Base-by-base conservation (phyloP, 2,797 vertebrate species). In the Notoglanidium macrostoma region DNA sequence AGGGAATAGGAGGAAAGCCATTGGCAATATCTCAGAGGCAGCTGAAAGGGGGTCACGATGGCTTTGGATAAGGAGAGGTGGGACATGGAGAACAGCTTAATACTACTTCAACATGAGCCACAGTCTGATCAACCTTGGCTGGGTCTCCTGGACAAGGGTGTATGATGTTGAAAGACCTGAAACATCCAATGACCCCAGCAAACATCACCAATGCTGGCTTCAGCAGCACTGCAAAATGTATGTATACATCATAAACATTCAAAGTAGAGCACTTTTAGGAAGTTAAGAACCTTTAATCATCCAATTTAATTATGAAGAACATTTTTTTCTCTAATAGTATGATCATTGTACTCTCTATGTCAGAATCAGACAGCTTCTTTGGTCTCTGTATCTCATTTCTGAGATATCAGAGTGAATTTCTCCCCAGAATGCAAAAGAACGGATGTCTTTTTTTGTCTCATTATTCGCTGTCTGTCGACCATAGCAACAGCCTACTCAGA, bases 341-440 rank as follows among this genome's bases (percentile, higher is more conserved):
- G 35, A 5, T 44, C 12, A 3, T 61, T 80, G 57, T n/a, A 35
- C 59, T 63, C 12, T 80, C 6, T 4, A 5, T n/a, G 26, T 61
- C 57, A 44, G 23, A 44, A 61, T 61, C 59, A 21, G n/a, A 49
- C 54, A 44, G 73, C 80, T 89, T 76, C 65, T 85, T 83, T 35
- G 68, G 14, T 29, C 54, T 8, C 35, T 63, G 88, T 73, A 80
- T 87, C 81, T 44, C 57, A 23, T n/a, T 65, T 72, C 23, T 35
- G 32, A 74, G 65, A 59, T 76, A 83, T 87, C 57, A 72, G 74
- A 76, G 54, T 68, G 17, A 14, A 65, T 65, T 65, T 86, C 40
- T 9, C 32, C 21, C 32, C 51, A 44, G 84, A 85, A 86, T 76
- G 89, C 68, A 90, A 84, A 85, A 86, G 90, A 88, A 88, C 90